phyloP scores from a whole-genome alignment of 2,113 vertebrate genomes.

The Myrmecobius fasciatus region DNA sequence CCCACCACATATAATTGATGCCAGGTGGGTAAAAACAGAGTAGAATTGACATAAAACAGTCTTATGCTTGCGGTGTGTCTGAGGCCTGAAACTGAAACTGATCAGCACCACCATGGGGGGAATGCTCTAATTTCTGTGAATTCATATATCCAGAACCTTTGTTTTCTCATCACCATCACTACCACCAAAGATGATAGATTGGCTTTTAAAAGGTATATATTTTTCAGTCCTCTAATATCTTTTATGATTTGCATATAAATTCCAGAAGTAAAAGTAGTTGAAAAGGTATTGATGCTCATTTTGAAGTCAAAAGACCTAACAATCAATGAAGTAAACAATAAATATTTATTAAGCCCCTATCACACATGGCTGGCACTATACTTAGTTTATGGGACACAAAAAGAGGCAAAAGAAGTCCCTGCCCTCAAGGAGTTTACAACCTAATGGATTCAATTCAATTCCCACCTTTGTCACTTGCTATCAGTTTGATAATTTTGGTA shows the following conservation, averaged over 20 bases:
- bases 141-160: constrained; percentile 26
- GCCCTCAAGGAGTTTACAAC: not conserved
- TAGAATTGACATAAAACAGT: constrained; percentile 2
- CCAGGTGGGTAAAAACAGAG: not conserved
- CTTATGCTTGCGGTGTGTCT: constrained; percentile 2
- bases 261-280: constrained; percentile 26
- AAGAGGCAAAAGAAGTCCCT: not conserved
- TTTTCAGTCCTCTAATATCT: constrained; percentile 17
- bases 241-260: not conserved
- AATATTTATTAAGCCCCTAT: not conserved
- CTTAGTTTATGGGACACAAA: not conserved
- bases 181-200: constrained; percentile 12
- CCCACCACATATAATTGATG: not conserved
- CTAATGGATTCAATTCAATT: not conserved
- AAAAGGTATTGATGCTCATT: not conserved
- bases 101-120: not conserved
- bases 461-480: not conserved
- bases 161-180: not conserved
- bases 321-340: not conserved
- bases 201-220: not conserved
- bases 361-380: not conserved
- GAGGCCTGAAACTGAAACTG: constrained; percentile 6
- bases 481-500: not conserved
- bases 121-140: not conserved
- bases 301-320: not conserved